phyloP scores from a whole-genome alignment of 2,113 vertebrate species.

The Parotia lawesii region DNA sequence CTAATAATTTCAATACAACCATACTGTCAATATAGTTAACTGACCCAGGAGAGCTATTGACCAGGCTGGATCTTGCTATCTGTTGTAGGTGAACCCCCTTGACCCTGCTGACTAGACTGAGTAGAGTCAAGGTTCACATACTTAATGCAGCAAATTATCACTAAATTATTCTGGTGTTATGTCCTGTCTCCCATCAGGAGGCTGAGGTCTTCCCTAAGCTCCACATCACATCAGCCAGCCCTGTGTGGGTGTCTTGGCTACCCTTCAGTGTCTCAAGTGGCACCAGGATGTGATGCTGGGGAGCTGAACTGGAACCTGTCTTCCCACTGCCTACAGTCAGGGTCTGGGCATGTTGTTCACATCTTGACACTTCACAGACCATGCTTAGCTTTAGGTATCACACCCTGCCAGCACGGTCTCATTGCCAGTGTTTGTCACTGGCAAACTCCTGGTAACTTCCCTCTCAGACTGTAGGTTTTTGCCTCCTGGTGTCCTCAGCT shows the following conservation, averaged over 20 bases:
- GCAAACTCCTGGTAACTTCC: background rate
- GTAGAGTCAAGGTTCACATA: background rate
- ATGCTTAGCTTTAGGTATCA: background rate
- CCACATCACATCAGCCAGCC: background rate
- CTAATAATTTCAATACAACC: background rate
- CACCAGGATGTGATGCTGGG: background rate
- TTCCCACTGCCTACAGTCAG: rapidly evolving
- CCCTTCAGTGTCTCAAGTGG: background rate
- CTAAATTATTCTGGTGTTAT: background rate
- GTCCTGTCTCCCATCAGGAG: background rate
- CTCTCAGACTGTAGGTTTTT: background rate
- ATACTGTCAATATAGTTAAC: background rate
- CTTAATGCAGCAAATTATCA: background rate
- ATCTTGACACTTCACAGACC: background rate
- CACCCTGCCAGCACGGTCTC: background rate
- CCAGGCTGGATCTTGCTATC: background rate
- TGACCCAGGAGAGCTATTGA: background rate
- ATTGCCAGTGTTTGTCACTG: background rate
- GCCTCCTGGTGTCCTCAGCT: background rate
- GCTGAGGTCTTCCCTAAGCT: background rate
- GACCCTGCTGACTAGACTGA: background rate
- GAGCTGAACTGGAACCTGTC: background rate
- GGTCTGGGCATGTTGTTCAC: background rate
- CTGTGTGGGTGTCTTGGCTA: background rate
- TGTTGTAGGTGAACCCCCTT: background rate